phyloP scores from a whole-genome alignment of 2,797 vertebrate species.

The Artibeus lituratus region DNA sequence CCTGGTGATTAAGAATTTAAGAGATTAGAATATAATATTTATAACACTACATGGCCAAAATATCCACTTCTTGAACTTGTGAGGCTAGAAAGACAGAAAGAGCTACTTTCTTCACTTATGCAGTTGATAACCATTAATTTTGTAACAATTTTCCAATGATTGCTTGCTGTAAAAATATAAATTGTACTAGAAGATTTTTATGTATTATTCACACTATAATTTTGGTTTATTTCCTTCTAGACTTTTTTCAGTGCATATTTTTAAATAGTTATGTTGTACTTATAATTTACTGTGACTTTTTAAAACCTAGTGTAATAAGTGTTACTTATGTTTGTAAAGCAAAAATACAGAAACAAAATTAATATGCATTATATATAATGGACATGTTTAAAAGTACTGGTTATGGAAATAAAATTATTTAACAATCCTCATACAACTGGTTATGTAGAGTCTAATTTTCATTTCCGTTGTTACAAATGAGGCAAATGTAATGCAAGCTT shows the following conservation, averaged over 20 bases:
- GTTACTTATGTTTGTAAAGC: not conserved
- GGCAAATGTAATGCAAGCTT: not conserved
- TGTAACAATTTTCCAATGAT: conserved; percentile 52
- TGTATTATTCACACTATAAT: conserved; percentile 48
- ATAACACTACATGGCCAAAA: not conserved
- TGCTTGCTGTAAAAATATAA: conserved; percentile 50
- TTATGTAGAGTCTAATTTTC: not conserved
- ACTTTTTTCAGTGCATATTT: not conserved
- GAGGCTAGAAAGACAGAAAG: not conserved
- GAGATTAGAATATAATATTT: conserved; percentile 23
- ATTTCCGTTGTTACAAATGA: not conserved
- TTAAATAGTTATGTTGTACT: not conserved
- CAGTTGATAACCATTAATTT: conserved; percentile 58
- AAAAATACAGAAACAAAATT: not conserved
- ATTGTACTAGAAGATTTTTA: conserved; percentile 27
- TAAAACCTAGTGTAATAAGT: not conserved
- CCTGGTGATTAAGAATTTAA: conserved; percentile 26
- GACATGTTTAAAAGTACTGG: not conserved
- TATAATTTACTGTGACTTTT: conserved; percentile 6
- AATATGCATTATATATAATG: not conserved
- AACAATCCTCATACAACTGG: not conserved
- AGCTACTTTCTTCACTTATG: conserved; percentile 1
- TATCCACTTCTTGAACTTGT: not conserved
- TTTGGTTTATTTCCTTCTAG: conserved; percentile 60
- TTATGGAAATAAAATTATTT: not conserved